phyloP scores from a whole-genome alignment of 1,140 invertebrate genomes.

The Aphaenogaster rudis region DNA sequence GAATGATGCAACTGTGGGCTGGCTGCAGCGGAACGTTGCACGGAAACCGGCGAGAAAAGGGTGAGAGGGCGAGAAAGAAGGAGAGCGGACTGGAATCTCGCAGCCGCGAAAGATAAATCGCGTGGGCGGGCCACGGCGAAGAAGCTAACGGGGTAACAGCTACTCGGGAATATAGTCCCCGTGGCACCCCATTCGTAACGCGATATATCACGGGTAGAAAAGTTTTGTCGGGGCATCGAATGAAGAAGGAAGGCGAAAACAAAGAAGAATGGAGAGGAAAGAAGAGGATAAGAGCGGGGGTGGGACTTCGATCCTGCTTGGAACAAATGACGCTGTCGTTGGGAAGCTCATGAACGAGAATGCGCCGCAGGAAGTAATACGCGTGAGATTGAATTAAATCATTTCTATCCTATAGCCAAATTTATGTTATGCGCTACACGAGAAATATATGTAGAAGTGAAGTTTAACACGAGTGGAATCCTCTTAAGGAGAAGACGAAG shows the following conservation, averaged over 20 bases:
- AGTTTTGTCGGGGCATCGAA: constrained; percentile 73
- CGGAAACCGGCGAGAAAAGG: constrained; percentile 22
- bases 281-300: constrained; percentile 40
- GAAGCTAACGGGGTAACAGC: constrained; percentile 79
- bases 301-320: constrained; percentile 45
- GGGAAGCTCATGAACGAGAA: constrained; percentile 35
- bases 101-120: constrained; percentile 76
- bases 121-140: constrained; percentile 73
- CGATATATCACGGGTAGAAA: constrained; percentile 76
- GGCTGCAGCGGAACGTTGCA: constrained; percentile 31
- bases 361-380: constrained; percentile 43
- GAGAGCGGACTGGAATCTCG: constrained; percentile 40
- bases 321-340: constrained; percentile 64
- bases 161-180: constrained; percentile 78
- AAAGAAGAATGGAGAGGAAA: constrained; percentile 52
- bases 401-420: constrained; percentile 23
- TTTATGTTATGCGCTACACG: constrained; percentile 2
- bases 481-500: neutral
- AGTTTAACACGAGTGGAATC: neutral
- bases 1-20: constrained; percentile 49
- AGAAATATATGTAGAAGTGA: neutral
- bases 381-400: constrained; percentile 58
- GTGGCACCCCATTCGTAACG: constrained; percentile 77
- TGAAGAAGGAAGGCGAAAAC: constrained; percentile 62
- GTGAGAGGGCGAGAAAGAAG: neutral